phyloP scores from a whole-genome alignment of 2,113 vertebrate genomes.

The Mandrillus leucophaeus region DNA sequence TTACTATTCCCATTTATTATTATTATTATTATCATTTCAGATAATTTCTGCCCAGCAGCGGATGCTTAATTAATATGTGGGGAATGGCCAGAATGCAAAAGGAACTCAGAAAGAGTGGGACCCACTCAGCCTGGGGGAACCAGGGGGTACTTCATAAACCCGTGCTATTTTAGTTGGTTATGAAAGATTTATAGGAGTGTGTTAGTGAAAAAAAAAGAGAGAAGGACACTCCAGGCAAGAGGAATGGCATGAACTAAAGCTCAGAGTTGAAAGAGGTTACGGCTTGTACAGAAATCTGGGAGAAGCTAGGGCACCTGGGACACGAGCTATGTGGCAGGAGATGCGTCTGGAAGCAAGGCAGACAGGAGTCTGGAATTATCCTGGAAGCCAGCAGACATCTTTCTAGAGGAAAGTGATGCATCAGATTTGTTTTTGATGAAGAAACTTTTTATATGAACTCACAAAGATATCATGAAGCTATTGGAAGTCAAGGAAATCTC shows the following conservation, averaged over 20 bases:
- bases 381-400: background rate
- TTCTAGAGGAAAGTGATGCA: background rate
- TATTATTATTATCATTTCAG: background rate
- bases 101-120: no score
- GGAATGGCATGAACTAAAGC: background rate
- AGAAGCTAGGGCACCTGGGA: background rate
- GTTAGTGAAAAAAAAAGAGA: background rate
- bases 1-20: background rate
- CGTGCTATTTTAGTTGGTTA: background rate
- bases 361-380: background rate
- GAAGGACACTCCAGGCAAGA: background rate
- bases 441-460: background rate
- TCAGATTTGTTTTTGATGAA: background rate
- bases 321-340: background rate
- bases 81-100: background rate
- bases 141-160: fast-evolving
- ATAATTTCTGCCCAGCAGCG: background rate
- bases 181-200: background rate
- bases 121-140: background rate
- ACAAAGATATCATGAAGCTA: background rate
- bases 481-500: background rate
- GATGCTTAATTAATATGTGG: background rate
- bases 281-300: background rate
- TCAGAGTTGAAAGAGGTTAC: background rate
- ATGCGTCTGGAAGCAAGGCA: background rate